phyloP scores from a whole-genome alignment of 2,888 invertebrate species.

The Euproctis similis region DNA sequence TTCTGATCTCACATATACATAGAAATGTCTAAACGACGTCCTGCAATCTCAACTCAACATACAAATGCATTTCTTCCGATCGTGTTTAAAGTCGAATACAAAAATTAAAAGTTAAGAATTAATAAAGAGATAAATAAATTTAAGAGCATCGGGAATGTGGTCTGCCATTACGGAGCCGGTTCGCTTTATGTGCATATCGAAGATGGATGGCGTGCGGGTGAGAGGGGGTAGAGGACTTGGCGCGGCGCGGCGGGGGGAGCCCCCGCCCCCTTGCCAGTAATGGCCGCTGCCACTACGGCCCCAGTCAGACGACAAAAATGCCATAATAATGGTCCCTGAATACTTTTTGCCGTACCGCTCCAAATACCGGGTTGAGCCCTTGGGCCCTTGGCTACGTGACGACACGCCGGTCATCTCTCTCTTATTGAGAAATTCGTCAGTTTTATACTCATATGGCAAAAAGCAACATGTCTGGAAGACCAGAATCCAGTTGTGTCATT shows the following conservation, averaged over 20 bases:
- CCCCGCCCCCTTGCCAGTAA: conserved; percentile 49
- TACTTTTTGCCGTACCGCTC: conserved; percentile 74
- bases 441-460: conserved; percentile 58
- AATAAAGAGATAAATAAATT: conserved; percentile 76
- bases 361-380: conserved; percentile 72
- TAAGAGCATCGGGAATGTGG: conserved; percentile 71
- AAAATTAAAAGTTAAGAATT: conserved; percentile 69
- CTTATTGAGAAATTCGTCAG: conserved; percentile 77
- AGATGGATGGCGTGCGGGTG: conserved; percentile 64
- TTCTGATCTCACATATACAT: background rate
- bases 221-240: conserved; percentile 37
- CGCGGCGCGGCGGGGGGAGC: conserved; percentile 20
- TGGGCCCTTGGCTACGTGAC: conserved; percentile 64
- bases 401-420: conserved; percentile 68
- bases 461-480: conserved; percentile 54
- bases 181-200: conserved; percentile 74
- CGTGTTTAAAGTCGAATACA: conserved; percentile 48
- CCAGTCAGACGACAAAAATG: conserved; percentile 77
- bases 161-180: conserved; percentile 71
- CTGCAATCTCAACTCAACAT: conserved; percentile 3
- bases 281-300: conserved; percentile 67
- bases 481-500: conserved; percentile 75
- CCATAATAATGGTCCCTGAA: conserved; percentile 74
- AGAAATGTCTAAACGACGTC: background rate
- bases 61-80: conserved; percentile 5